Conservation (phyloP, 1,140 invertebrate species). For the Pemphigus obesinymphae region DNA sequence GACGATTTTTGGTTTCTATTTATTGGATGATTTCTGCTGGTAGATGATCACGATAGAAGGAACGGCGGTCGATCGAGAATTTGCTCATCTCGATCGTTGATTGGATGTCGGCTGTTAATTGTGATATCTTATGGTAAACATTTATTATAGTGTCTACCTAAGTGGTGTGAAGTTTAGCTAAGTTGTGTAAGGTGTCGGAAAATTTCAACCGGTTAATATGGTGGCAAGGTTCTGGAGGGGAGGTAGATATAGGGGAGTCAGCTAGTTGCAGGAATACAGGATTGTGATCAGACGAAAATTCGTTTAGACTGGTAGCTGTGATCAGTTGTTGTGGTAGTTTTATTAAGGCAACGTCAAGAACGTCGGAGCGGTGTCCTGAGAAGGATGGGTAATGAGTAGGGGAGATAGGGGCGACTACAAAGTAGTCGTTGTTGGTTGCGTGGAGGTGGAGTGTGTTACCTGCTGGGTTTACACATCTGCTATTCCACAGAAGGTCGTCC, state of each 20-base stretch:
- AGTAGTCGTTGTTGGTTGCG: neutral
- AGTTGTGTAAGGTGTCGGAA: neutral
- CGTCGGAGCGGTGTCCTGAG: neutral
- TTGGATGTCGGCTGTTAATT: neutral
- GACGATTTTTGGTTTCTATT: neutral
- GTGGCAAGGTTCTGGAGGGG: neutral
- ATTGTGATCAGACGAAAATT: no score
- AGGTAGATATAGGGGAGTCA: neutral
- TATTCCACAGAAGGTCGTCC: neutral
- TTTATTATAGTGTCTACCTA: neutral
- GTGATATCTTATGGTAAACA: neutral
- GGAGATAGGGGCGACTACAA: neutral
- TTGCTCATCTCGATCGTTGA: neutral
- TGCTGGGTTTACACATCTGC: neutral
- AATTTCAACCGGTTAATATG: neutral
- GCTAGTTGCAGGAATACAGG: neutral
- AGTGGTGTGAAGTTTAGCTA: neutral
- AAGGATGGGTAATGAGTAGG: neutral
- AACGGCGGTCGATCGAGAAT: neutral
- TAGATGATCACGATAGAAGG: neutral
- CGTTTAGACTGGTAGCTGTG: neutral
- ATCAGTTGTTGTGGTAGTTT: neutral
- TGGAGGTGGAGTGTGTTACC: neutral
- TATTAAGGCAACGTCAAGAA: neutral
- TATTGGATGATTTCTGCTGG: neutral